Evolutionary conservation across 2,113 vertebrate genomes (phyloP).

Genomic region (Trinectes maculatus): DNA sequence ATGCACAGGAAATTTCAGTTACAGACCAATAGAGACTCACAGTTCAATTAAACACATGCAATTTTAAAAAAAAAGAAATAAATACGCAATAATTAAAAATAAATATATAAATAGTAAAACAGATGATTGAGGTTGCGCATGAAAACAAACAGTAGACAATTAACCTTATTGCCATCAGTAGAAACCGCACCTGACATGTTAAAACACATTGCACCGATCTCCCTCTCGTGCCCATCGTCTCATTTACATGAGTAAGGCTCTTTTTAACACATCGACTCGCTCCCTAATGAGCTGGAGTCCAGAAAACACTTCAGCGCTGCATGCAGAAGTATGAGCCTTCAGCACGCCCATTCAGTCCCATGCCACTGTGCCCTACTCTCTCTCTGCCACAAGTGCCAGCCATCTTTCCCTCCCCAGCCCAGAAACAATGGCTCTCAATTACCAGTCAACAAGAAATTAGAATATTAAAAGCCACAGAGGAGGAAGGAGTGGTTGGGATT

Average conservation of each 20-base stretch:
- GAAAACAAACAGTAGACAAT: background rate
- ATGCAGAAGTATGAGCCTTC: slow-evolving; percentile 66
- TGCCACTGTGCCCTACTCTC: slow-evolving; percentile 55
- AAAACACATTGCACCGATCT: slow-evolving; percentile 13
- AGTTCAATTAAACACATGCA: background rate
- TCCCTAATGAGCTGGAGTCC: slow-evolving; percentile 51
- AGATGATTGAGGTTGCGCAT: slow-evolving; percentile 28
- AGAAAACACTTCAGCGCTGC: slow-evolving; percentile 65
- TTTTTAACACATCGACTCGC: slow-evolving; percentile 69
- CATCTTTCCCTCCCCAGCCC: slow-evolving; percentile 35
- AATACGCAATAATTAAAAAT: slow-evolving; percentile 38
- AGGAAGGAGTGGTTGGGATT: slow-evolving; percentile 35
- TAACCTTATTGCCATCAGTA: slow-evolving; percentile 3
- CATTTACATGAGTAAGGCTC: slow-evolving; percentile 73
- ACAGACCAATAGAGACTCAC: slow-evolving; percentile 19
- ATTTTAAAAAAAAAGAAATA: slow-evolving; percentile 1
- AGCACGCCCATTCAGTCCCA: slow-evolving; percentile 58
- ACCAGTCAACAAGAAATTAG: slow-evolving; percentile 71
- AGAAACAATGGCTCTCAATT: slow-evolving; percentile 75
- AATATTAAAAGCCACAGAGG: slow-evolving; percentile 77
- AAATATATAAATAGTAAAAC: slow-evolving; percentile 40
- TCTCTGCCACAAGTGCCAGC: slow-evolving; percentile 60
- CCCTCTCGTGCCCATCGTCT: slow-evolving; percentile 54
- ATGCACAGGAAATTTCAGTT: background rate
- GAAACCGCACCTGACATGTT: slow-evolving; percentile 58